phyloP scores from a whole-genome alignment of 2,888 invertebrate genomes.

The Aphelenchoides bicaudatus region DNA sequence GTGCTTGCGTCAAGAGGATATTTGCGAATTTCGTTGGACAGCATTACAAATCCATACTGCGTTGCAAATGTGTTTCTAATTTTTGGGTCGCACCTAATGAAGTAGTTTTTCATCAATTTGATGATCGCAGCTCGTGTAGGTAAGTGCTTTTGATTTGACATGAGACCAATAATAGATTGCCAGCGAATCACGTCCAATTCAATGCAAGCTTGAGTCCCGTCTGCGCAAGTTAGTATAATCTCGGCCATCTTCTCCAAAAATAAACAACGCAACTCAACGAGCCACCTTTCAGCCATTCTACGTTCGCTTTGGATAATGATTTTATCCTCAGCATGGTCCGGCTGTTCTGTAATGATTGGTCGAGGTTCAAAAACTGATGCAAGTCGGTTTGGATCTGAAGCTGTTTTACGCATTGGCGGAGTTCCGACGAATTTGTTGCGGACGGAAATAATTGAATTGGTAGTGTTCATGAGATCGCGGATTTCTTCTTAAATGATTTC shows the following conservation, averaged over 20 bases:
- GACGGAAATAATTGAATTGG: slow-evolving; percentile 1
- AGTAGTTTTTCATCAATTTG: slow-evolving; percentile 42
- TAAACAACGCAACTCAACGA: slow-evolving; percentile 16
- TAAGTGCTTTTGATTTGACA: slow-evolving; percentile 39
- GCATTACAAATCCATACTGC: slow-evolving; percentile 47
- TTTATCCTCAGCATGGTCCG: background rate
- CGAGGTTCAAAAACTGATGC: background rate
- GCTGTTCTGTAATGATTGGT: slow-evolving; percentile 9
- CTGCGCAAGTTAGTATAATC: slow-evolving; percentile 28
- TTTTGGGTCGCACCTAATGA: slow-evolving; percentile 40
- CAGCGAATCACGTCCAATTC: slow-evolving; percentile 33
- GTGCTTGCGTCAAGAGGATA: slow-evolving; percentile 36
- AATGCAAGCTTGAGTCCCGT: slow-evolving; percentile 27
- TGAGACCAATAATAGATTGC: slow-evolving; percentile 42
- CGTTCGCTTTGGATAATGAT: background rate
- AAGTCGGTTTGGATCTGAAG: slow-evolving; percentile 1
- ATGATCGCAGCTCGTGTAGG: slow-evolving; percentile 37
- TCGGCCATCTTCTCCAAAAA: slow-evolving; percentile 22
- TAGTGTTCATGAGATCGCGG: background rate
- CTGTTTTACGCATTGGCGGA: background rate
- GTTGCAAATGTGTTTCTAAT: slow-evolving; percentile 41
- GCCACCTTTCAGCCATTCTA: slow-evolving; percentile 24
- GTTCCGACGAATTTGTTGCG: slow-evolving; percentile 7
- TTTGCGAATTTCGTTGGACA: slow-evolving; percentile 50
- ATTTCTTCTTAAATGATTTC: background rate